These are phyloP conservation scores for Pristionchus pacificus DNA, from an alignment of 1,140 invertebrate genomes.

Conservation along the genomic window DNA sequence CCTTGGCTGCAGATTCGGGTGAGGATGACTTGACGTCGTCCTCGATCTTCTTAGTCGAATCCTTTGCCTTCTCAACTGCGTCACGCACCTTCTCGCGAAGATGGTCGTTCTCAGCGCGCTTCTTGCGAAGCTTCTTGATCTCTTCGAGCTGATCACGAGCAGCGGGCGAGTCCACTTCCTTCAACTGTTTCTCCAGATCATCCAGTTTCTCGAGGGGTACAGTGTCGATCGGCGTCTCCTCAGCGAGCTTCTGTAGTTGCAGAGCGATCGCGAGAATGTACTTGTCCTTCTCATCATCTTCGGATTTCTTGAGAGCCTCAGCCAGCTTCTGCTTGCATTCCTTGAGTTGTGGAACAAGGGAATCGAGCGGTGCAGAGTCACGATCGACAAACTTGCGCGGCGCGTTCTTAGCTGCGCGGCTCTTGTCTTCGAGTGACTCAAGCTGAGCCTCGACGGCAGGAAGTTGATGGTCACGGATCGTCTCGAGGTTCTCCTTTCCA, in stretches of 20 bases:
- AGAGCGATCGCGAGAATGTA: constrained; percentile 4
- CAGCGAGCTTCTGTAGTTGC: constrained; percentile 3
- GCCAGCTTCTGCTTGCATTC: not conserved
- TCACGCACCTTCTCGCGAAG: constrained; percentile 21
- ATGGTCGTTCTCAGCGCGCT: not conserved
- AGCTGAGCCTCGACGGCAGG: constrained; percentile 19
- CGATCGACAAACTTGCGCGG: constrained; percentile 12
- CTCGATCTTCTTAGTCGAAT: constrained; percentile 27
- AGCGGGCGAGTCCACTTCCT: no score
- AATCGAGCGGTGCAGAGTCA: not conserved
- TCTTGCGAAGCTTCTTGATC: constrained; percentile 4
- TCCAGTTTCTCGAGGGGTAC: not conserved
- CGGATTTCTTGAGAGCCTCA: constrained; percentile 6
- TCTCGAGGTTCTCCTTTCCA: constrained; percentile 10
- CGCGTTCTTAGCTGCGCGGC: not conserved
- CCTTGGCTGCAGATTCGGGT: constrained; percentile 6
- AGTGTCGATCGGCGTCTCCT: constrained; percentile 10
- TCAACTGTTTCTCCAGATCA: no score
- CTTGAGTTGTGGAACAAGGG: not conserved
- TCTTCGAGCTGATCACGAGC: not conserved
- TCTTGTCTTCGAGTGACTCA: constrained; percentile 11
- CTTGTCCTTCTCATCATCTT: constrained; percentile 8
- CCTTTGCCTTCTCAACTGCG: constrained; percentile 33
- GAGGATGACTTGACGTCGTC: not conserved
- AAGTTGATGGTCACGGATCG: constrained; percentile 14